Base-by-base conservation (phyloP, 2,113 vertebrate species). In the Physeter macrocephalus region DNA sequence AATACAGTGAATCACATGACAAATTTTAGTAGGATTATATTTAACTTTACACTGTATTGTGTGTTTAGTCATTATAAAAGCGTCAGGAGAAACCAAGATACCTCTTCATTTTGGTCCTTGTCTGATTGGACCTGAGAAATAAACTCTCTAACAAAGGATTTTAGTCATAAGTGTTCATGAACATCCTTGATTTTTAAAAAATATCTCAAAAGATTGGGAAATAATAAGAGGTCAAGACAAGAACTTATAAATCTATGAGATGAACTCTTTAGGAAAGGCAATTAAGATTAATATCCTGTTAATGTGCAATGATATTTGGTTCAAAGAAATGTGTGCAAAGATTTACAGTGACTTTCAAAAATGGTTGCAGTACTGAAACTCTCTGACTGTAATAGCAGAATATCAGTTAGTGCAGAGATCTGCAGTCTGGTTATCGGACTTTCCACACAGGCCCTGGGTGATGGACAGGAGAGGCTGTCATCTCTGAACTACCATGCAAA, bases 51-150 rank as follows among this genome's bases (percentile, higher is more conserved):
- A 94, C 43, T 91, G 72, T 93, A 64, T 96, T 95, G 81, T 46
- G 54, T 97, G 94, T 95, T 95, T 62, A 67, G 39, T 80, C 62
- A 80, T 41, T 85, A 82, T 72, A 49, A 92, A 94, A 36, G 67
- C 95, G 57, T 93, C 61, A 88, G 49, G 62, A 94, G 71, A 95
- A 96, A 93, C 39, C 20, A 90, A 90, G 46, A 7, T 92, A 7
- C 71, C 96, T 98, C 80, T 97, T 95, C 92, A 72, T 64, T 97
- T 96, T 64, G 87, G 5, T 88, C 87, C 1, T 83, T 97, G 12
- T 75, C 85, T 88, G 59, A 85, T 39, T 71, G 78, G 59, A 75
- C 82, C 72, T 78, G 90, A 90, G 86, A 11, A 93, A 62, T 71
- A 87, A 90, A 84, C 9, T 43, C 59, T 77, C 71, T 71, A 78